These are phyloP conservation scores for Pedionomus torquatus DNA, from an alignment of 2,113 vertebrate species.

Conservation along the genomic window DNA sequence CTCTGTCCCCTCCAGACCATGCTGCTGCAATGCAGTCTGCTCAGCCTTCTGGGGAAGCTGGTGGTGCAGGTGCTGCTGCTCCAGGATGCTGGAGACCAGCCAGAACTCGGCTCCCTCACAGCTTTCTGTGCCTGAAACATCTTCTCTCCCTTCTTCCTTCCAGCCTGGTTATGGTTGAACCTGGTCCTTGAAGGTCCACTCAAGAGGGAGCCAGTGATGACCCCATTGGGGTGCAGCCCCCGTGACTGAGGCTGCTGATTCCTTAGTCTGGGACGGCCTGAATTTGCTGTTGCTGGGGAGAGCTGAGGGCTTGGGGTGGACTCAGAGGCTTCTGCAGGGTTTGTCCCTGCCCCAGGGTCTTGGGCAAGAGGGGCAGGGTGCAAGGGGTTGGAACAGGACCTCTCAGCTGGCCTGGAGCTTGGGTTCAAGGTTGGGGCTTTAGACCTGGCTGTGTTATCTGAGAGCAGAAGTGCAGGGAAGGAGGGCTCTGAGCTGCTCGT, in stretches of 20 bases:
- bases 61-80: neutral
- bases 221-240: neutral
- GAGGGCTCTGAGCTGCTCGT: neutral
- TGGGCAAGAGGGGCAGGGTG: neutral
- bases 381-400: neutral
- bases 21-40: conserved; percentile 8
- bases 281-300: neutral
- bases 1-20: neutral
- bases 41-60: neutral
- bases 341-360: neutral
- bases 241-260: neutral
- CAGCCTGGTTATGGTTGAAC: neutral
- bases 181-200: neutral
- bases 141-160: neutral
- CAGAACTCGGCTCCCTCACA: neutral
- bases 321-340: neutral
- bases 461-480: neutral
- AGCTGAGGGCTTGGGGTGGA: neutral
- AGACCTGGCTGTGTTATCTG: neutral
- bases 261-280: neutral
- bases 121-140: neutral
- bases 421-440: neutral
- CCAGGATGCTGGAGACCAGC: conserved; percentile 5
- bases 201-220: neutral
- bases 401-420: neutral